A percentile compares a stretch with the other conserved stretches of the same genome.
Evolutionary conservation across 2,888 invertebrate species (phyloP).

Genomic region (Marasmarcha lunaedactyla): DNA sequence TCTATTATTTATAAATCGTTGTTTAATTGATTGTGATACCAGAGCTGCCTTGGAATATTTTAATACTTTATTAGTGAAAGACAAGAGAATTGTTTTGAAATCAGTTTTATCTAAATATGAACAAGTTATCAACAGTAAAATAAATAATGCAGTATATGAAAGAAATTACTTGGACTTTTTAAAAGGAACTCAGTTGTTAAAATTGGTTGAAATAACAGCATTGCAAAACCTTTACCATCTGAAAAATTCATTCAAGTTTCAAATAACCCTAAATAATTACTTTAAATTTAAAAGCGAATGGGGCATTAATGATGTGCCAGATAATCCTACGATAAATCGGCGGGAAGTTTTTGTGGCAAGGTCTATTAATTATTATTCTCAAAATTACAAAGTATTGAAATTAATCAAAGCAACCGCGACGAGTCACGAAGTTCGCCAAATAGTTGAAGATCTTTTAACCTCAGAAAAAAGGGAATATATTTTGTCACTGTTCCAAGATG

Average conservation of each 20-base stretch:
- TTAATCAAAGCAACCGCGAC: constrained; percentile 41
- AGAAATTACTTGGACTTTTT: constrained; percentile 59
- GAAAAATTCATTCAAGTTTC: constrained; percentile 44
- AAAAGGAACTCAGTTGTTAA: constrained; percentile 40
- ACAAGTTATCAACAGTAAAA: constrained; percentile 35
- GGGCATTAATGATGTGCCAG: neutral
- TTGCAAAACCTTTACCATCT: constrained; percentile 50
- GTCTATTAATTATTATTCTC: constrained; percentile 29
- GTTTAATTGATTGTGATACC: constrained; percentile 45
- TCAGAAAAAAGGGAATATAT: constrained; percentile 20
- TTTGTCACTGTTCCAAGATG: constrained; percentile 36
- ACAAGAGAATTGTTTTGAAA: constrained; percentile 38
- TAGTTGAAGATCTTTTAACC: constrained; percentile 38
- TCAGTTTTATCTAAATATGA: constrained; percentile 47
- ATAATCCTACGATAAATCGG: constrained; percentile 13
- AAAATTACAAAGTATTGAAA: constrained; percentile 26
- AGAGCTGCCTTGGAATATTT: constrained; percentile 46
- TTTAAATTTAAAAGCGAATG: constrained; percentile 16
- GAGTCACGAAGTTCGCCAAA: constrained; percentile 32
- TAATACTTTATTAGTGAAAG: constrained; percentile 28
- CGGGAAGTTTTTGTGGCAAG: constrained; percentile 33
- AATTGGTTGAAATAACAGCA: constrained; percentile 30
- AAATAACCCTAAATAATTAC: constrained; percentile 34
- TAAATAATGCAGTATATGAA: constrained; percentile 30
- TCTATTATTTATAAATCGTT: constrained; percentile 45